A percentile compares a stretch with the other conserved stretches of the same genome.
phyloP scores from a whole-genome alignment of 2,797 vertebrate genomes.

The Neosilurus hyrtlii region DNA sequence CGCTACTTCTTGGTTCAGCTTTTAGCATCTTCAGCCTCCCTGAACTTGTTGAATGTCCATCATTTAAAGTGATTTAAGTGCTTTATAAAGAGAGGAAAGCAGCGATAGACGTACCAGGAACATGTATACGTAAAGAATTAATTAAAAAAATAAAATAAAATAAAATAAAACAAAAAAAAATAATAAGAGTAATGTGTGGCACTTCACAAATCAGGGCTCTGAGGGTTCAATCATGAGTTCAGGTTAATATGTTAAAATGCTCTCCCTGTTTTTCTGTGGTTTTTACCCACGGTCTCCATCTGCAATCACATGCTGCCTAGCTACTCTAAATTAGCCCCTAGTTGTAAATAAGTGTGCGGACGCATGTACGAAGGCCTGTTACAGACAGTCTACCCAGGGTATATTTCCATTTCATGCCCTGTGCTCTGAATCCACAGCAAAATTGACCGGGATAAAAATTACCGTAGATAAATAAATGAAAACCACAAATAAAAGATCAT shows the following conservation, averaged over 20 bases:
- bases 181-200: not conserved
- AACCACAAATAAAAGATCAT: not conserved
- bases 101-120: slow-evolving; percentile 26
- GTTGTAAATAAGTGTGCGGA: not conserved
- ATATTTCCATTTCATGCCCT: not conserved
- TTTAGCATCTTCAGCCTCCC: not conserved
- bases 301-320: not conserved
- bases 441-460: not conserved
- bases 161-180: too few relatives aligned
- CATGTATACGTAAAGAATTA: not conserved
- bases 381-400: not conserved
- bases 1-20: not conserved
- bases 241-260: not conserved
- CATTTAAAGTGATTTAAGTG: slow-evolving; percentile 57
- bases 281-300: not conserved
- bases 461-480: slow-evolving; percentile 10
- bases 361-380: not conserved
- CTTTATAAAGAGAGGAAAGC: slow-evolving; percentile 28
- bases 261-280: not conserved
- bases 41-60: not conserved
- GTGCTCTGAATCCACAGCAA: not conserved
- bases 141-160: too few relatives aligned
- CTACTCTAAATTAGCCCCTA: not conserved
- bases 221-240: too few relatives aligned
- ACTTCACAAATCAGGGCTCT: not conserved